Percentiles rank a stretch among this genome's conserved stretches.
Evolutionary conservation across 2,113 vertebrate species (phyloP).

Genomic region (Saccopteryx bilineata): DNA sequence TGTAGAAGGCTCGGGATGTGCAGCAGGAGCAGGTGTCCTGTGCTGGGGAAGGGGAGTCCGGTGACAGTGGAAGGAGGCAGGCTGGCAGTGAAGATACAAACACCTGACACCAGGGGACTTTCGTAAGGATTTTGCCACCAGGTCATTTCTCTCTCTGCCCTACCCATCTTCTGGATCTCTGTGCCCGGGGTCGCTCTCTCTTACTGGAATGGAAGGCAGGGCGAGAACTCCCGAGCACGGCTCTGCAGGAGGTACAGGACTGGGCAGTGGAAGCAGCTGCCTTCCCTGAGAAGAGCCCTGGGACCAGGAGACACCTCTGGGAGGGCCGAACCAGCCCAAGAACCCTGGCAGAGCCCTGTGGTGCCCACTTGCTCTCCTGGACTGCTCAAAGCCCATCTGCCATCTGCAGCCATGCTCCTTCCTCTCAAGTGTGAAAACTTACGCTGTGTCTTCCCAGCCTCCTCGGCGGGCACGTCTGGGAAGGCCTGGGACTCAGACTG

Average conservation of each 20-base stretch:
- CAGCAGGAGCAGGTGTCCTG: too few species aligned
- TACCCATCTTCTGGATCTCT: background rate
- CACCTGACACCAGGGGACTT: background rate
- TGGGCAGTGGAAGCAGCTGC: background rate
- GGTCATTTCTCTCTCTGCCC: background rate
- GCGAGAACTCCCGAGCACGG: background rate
- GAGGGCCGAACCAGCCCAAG: rapidly evolving
- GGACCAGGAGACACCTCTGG: background rate
- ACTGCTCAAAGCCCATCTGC: background rate
- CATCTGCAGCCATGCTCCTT: background rate
- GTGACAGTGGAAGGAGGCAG: background rate
- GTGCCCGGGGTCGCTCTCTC: background rate
- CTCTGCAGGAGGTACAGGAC: background rate
- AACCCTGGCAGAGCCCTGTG: background rate
- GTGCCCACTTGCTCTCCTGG: background rate
- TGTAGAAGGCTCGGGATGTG: background rate
- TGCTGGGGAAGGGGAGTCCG: background rate
- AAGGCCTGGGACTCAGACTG: background rate
- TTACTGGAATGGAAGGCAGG: background rate
- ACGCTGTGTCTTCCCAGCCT: background rate
- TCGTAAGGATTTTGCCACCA: background rate
- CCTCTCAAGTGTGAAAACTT: background rate
- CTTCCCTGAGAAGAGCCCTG: background rate
- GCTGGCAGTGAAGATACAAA: background rate
- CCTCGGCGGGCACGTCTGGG: background rate